These are phyloP conservation scores for Lasioglossum lativentre DNA, from an alignment of 2,888 invertebrate genomes.

Conservation along the genomic window DNA sequence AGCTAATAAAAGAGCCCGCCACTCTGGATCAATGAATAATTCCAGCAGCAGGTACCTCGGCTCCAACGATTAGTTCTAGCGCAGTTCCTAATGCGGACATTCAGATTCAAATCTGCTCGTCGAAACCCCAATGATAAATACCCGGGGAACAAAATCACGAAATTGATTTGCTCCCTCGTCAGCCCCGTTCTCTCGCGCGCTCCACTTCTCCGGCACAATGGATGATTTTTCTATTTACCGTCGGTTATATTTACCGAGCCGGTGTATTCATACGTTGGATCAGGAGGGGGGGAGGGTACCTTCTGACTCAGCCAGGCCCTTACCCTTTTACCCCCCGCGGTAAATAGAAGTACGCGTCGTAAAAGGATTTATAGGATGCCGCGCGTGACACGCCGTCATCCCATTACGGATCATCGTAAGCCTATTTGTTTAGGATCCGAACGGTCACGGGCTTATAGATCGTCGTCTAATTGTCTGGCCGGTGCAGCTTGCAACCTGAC, in stretches of 20 bases:
- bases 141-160: slow-evolving; percentile 23
- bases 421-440: slow-evolving; percentile 79
- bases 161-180: slow-evolving; percentile 41
- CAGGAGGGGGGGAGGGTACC: slow-evolving; percentile 10
- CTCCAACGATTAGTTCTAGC: background rate
- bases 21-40: background rate
- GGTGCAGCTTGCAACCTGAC: slow-evolving; percentile 70
- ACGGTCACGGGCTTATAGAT: slow-evolving; percentile 68
- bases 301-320: slow-evolving; percentile 46
- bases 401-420: slow-evolving; percentile 80
- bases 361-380: slow-evolving; percentile 76
- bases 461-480: slow-evolving; percentile 72
- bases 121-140: background rate
- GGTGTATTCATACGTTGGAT: slow-evolving; percentile 45
- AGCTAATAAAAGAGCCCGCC: background rate
- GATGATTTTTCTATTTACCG: slow-evolving; percentile 46
- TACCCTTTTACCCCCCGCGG: slow-evolving; percentile 51
- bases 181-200: slow-evolving; percentile 2
- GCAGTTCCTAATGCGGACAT: background rate
- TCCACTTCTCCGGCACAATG: slow-evolving; percentile 14
- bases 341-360: slow-evolving; percentile 66
- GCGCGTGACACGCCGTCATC: slow-evolving; percentile 75
- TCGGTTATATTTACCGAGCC: slow-evolving; percentile 44
- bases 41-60: background rate
- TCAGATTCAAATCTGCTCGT: slow-evolving; percentile 5